These are phyloP conservation scores for Leptosomus discolor DNA, from an alignment of 2,113 vertebrate genomes.

Conservation along the genomic window DNA sequence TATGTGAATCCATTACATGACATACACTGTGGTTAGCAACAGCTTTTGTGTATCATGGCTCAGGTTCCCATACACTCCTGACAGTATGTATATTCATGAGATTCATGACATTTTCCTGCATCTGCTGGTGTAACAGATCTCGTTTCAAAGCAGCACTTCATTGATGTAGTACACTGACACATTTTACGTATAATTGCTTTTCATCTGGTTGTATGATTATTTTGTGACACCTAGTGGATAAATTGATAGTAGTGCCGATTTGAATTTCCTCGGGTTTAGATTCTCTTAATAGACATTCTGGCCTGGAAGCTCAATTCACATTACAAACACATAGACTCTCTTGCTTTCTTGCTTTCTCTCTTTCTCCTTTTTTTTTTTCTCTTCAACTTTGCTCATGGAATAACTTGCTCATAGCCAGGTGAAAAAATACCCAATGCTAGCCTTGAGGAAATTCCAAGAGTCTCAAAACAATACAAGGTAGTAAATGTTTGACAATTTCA, in stretches of 20 bases:
- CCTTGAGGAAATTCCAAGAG: not conserved
- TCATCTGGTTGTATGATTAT: constrained; percentile 37
- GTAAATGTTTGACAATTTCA: not conserved
- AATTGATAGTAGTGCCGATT: not conserved
- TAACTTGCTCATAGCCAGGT: not conserved
- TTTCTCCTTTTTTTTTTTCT: not conserved
- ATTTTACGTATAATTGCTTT: constrained; percentile 18
- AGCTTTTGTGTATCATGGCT: constrained; percentile 47
- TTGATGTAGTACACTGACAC: constrained; percentile 15
- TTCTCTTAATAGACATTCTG: not conserved
- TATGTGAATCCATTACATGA: not conserved
- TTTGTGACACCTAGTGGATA: constrained; percentile 70
- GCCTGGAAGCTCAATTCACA: not conserved
- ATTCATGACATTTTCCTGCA: constrained; percentile 57
- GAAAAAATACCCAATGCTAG: not conserved
- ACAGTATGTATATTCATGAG: constrained; percentile 56
- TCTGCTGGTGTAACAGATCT: constrained; percentile 52
- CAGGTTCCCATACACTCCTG: constrained; percentile 40
- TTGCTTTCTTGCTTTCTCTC: not conserved
- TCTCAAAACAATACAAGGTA: not conserved
- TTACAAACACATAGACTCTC: not conserved
- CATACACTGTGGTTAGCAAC: not conserved
- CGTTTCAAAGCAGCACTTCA: constrained; percentile 17
- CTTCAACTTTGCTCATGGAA: not conserved
- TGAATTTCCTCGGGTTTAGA: not conserved